Conservation (phyloP, 2,113 vertebrate species). For the Cyrtonyx montezumae region DNA sequence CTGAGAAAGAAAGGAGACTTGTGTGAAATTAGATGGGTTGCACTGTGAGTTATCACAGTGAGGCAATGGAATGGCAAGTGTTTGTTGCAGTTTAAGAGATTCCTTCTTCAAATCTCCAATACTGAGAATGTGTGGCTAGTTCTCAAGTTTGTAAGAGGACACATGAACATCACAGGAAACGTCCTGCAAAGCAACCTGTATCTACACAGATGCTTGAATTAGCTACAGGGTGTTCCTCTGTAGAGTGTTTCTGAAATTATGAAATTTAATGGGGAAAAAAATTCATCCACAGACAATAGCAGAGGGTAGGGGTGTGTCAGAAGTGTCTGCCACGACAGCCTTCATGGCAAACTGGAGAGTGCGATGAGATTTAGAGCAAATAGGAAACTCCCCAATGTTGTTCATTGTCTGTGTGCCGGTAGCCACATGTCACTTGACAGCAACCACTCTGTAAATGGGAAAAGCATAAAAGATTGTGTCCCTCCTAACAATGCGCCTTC, state of each 20-base stretch:
- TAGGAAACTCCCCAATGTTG: not conserved
- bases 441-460: slow-evolving; percentile 2
- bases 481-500: not conserved
- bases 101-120: not conserved
- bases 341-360: not conserved
- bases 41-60: too few relatives aligned
- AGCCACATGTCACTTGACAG: not conserved
- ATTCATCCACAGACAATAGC: not conserved
- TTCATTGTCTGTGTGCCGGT: not conserved
- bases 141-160: not conserved
- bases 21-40: not conserved
- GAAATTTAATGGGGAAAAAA: not conserved
- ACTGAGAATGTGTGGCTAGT: not conserved
- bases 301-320: not conserved
- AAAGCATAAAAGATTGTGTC: not conserved
- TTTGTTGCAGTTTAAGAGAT: not conserved
- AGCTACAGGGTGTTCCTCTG: not conserved
- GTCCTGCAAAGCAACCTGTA: not conserved
- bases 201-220: not conserved
- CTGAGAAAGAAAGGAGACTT: not conserved
- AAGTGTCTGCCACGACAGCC: not conserved
- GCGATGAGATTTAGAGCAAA: not conserved
- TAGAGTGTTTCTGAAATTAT: not conserved
- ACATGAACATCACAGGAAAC: accelerated
- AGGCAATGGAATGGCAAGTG: not conserved